phyloP scores from a whole-genome alignment of 2,113 vertebrate species.

The Physeter macrocephalus region DNA sequence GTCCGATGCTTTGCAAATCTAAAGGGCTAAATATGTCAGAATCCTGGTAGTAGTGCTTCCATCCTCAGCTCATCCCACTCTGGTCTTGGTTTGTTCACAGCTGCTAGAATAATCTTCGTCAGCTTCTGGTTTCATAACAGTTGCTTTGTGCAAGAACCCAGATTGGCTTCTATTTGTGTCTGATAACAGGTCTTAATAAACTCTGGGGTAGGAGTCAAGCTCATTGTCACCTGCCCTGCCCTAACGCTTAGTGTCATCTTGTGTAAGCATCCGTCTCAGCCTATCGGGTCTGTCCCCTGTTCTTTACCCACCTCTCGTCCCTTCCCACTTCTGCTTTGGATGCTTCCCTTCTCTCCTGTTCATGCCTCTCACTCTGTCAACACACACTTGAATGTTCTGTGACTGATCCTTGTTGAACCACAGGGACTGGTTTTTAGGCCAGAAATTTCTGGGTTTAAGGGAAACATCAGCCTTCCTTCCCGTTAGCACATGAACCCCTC shows the following conservation, averaged over 20 bases:
- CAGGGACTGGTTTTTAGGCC: background rate
- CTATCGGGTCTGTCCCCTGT: background rate
- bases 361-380: background rate
- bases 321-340: background rate
- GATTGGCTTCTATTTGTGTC: background rate
- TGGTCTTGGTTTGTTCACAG: background rate
- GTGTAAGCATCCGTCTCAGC: rapidly evolving
- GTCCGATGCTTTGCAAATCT: background rate
- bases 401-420: background rate
- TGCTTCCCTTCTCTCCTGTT: background rate
- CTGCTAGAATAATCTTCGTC: background rate
- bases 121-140: background rate
- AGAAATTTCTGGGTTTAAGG: background rate
- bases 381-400: background rate
- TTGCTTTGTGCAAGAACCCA: background rate
- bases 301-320: background rate
- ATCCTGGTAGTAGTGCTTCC: background rate
- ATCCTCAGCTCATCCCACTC: background rate
- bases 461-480: background rate
- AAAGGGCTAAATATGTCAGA: background rate
- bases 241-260: rapidly evolving
- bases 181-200: background rate
- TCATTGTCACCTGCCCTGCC: background rate
- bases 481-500: background rate
- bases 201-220: background rate